Percentiles rank a stretch among this genome's conserved stretches.
These are phyloP conservation scores for Phyllotreta striolata DNA, from an alignment of 2,888 invertebrate genomes.

Conservation along the genomic window DNA sequence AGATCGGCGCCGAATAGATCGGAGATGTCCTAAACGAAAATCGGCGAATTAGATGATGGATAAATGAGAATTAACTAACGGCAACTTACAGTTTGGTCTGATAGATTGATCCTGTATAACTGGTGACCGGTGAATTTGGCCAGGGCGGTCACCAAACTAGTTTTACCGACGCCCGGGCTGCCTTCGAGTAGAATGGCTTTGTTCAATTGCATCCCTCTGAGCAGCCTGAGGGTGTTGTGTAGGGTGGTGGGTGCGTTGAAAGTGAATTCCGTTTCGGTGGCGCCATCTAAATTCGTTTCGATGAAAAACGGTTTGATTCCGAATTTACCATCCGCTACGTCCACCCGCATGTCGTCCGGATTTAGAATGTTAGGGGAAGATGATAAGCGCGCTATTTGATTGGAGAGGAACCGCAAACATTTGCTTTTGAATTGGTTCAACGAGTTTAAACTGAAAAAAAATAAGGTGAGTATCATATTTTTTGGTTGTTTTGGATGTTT, in stretches of 20 bases:
- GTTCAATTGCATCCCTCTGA: conserved; percentile 88
- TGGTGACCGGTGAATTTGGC: conserved; percentile 84
- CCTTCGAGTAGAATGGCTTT: conserved; percentile 96
- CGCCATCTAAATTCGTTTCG: conserved; percentile 61
- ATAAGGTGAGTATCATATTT: conserved; percentile 5
- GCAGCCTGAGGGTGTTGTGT: conserved; percentile 81
- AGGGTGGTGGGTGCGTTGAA: conserved; percentile 82
- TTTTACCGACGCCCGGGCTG: conserved; percentile 98
- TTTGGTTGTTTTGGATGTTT: conserved; percentile 7
- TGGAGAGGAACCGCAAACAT: conserved; percentile 67
- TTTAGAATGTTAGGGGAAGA: conserved; percentile 30
- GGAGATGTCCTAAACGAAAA: conserved; percentile 78
- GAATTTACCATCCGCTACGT: conserved; percentile 63
- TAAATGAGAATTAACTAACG: neutral
- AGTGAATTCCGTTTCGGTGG: conserved; percentile 65
- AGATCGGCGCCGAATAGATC: conserved; percentile 98
- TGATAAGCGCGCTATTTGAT: conserved; percentile 61
- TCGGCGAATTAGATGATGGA: conserved; percentile 6
- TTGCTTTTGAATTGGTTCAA: conserved; percentile 59
- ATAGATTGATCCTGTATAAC: conserved; percentile 93
- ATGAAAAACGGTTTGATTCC: conserved; percentile 84
- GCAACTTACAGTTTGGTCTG: conserved; percentile 91
- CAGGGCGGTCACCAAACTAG: conserved; percentile 89
- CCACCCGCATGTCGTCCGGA: conserved; percentile 48
- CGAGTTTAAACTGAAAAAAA: conserved; percentile 53